These are phyloP conservation scores for Cryptotis parvus DNA, from an alignment of 2,113 vertebrate species.

Conservation along the genomic window DNA sequence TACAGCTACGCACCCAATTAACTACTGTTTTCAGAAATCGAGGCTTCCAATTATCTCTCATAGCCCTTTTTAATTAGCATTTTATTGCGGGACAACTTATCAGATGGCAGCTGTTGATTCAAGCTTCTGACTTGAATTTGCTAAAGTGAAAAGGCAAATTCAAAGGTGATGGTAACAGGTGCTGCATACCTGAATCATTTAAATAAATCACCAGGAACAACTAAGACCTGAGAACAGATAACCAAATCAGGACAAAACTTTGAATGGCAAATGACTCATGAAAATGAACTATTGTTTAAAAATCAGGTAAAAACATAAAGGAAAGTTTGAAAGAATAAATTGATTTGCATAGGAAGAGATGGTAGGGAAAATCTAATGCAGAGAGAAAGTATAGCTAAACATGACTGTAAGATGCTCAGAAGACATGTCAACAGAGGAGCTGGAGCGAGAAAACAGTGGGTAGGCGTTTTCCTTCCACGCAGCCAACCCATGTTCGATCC, in stretches of 20 bases:
- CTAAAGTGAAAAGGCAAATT: slow-evolving; percentile 73
- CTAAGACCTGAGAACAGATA: slow-evolving; percentile 42
- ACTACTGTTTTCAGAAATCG: neutral
- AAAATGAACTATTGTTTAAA: slow-evolving; percentile 70
- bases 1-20: neutral
- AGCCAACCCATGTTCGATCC: too few relatives aligned
- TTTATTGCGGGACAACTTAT: slow-evolving; percentile 18
- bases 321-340: neutral
- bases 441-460: too few relatives aligned
- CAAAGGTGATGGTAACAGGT: slow-evolving; percentile 62
- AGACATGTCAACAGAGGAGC: neutral
- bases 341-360: neutral
- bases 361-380: neutral
- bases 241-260: slow-evolving; percentile 46
- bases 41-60: neutral
- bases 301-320: slow-evolving; percentile 49
- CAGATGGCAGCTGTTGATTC: neutral
- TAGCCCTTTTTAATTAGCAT: slow-evolving; percentile 19
- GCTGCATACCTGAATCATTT: slow-evolving; percentile 17
- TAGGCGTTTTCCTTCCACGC: too few relatives aligned
- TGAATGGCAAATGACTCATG: slow-evolving; percentile 78
- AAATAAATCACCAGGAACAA: slow-evolving; percentile 52
- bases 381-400: neutral
- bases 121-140: slow-evolving; percentile 40
- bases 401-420: neutral